These are phyloP conservation scores for Prietella phreatophila DNA, from an alignment of 2,113 vertebrate genomes.

Conservation along the genomic window DNA sequence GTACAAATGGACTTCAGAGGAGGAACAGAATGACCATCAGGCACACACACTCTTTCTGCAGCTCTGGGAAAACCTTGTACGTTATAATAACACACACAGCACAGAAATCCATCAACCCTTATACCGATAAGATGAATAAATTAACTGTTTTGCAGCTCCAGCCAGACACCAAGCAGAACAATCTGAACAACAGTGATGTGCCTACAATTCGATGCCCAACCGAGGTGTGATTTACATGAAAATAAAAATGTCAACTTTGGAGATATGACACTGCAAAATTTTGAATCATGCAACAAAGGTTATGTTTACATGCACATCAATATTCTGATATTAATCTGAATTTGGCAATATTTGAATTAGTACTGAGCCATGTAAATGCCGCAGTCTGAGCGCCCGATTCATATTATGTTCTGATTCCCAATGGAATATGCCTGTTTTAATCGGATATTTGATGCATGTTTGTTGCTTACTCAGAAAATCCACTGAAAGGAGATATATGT, in stretches of 20 bases:
- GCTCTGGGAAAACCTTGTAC: slow-evolving; percentile 70
- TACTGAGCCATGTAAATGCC: too few relatives aligned
- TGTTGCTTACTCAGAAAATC: too few relatives aligned
- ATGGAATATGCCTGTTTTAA: too few relatives aligned
- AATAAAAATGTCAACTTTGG: background rate
- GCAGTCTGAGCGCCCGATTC: too few relatives aligned
- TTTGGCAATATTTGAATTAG: too few relatives aligned
- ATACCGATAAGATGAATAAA: background rate
- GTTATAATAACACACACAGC: slow-evolving; percentile 7
- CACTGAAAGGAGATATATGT: too few relatives aligned
- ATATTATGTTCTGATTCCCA: too few relatives aligned
- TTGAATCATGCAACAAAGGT: background rate
- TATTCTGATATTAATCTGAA: too few relatives aligned
- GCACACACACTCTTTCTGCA: slow-evolving; percentile 61
- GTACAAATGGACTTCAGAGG: background rate
- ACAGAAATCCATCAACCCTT: background rate
- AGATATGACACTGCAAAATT: background rate
- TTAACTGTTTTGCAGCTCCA: slow-evolving; percentile 62
- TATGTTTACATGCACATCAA: too few relatives aligned
- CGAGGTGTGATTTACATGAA: slow-evolving; percentile 53
- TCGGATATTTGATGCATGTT: too few relatives aligned
- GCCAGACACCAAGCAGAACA: slow-evolving; percentile 42
- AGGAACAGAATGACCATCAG: slow-evolving; percentile 20
- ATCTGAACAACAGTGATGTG: slow-evolving; percentile 12
- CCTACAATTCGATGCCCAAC: slow-evolving; percentile 60